Evolutionary conservation across 2,888 invertebrate genomes (phyloP), one percentile per base, ranked within the genome.

Genomic region (Drosophila tanythrix): DNA sequence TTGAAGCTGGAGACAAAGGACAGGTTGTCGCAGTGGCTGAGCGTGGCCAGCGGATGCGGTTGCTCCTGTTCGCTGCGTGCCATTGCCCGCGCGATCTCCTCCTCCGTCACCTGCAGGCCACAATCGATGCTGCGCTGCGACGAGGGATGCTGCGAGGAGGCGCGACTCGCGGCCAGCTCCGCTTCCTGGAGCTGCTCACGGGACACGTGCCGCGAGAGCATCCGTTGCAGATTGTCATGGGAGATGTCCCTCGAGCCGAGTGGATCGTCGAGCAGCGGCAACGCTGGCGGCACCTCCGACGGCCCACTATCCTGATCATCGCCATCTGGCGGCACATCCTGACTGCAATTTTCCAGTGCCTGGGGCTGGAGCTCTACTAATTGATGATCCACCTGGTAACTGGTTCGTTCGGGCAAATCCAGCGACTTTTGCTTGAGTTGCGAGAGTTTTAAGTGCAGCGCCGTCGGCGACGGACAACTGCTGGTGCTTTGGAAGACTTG

Each of bases 101-200:
- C 98, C 93, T 98, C 98, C 8, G 97, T 98, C 61, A 97, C 97
- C 94, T 98, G 98, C 63, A 98, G 94, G 84, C 97, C 98, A 70
- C 96, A 92, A 97, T 98, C 93, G 55, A 92, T 92, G 81, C 91
- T 93, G 50, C 92, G 92, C 56, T 97, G 97, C 25, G 97, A 97
- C 10, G 97, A 97, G 15, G 96, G 96, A 92, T 97, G 97, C 81
- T 96, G 94, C 2, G 95, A 96, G 61, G 95, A 89, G 21, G 91
- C 85, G 61, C 66, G 90, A 79, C 74, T 89, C 35, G 74, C 79
- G 51, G 71, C 73, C 73, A 83, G 29, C 70, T 90, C 61, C 35
- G 96, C 94, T 40, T 91, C 89, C 88, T 94, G 94, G 86, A 96
- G 94, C 62, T 96, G 94, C 92, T 97, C 97, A 86, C 96, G 95